Conservation (phyloP, 2,113 vertebrate genomes). For the Lophotis ruficrista region DNA sequence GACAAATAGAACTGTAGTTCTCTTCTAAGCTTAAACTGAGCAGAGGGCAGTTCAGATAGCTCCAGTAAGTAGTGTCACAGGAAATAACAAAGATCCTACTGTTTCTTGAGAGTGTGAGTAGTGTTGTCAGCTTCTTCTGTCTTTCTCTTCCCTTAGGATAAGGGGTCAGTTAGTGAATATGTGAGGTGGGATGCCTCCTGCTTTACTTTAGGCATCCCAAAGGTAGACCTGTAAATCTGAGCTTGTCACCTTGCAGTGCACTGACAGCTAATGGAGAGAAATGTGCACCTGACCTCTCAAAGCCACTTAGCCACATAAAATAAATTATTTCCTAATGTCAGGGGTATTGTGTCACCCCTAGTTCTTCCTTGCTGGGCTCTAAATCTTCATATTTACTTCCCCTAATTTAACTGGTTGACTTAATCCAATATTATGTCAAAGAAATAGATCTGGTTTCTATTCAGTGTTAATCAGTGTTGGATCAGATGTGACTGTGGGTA, state of each 20-base stretch:
- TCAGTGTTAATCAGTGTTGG: background rate
- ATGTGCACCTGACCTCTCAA: background rate
- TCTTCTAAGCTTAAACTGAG: background rate
- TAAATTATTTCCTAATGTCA: background rate
- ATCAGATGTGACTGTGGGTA: background rate
- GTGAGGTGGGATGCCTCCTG: background rate
- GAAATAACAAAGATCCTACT: background rate
- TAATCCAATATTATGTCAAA: background rate
- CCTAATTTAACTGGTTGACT: background rate
- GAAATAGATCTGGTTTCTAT: background rate
- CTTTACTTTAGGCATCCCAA: background rate
- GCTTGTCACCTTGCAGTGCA: background rate
- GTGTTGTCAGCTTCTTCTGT: background rate
- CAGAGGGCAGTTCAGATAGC: background rate
- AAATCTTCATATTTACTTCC: background rate
- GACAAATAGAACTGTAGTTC: background rate
- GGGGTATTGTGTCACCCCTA: background rate
- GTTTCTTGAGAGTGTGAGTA: background rate
- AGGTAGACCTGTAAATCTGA: background rate
- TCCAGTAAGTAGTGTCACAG: background rate
- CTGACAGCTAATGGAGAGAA: background rate
- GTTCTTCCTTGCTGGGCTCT: background rate
- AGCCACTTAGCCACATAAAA: background rate
- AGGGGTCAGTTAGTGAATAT: background rate
- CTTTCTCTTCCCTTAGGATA: background rate